A percentile compares a stretch with the other conserved stretches of the same genome.
Evolutionary conservation across 2,888 invertebrate species (phyloP).

Genomic region (Parnassius smintheus): DNA sequence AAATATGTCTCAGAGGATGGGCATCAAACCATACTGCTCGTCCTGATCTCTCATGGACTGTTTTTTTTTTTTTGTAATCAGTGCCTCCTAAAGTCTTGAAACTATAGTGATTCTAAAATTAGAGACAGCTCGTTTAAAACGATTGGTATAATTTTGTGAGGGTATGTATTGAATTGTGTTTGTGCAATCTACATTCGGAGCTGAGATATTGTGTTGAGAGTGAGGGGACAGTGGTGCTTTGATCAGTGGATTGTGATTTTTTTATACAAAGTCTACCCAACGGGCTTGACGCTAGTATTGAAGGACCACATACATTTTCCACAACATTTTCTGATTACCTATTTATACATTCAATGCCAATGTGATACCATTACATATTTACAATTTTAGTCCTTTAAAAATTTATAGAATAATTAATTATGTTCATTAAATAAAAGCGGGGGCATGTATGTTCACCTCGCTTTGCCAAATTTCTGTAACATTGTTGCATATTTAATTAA

Average conservation of each 20-base stretch:
- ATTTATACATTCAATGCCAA: constrained; percentile 36
- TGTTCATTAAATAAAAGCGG: constrained; percentile 50
- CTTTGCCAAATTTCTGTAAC: constrained; percentile 65
- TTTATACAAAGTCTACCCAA: constrained; percentile 38
- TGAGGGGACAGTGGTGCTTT: constrained; percentile 7
- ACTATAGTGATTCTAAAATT: not conserved
- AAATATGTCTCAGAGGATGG: constrained; percentile 24
- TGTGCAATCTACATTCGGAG: not conserved
- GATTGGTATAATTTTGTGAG: not conserved
- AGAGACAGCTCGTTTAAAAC: not conserved
- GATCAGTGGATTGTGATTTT: constrained; percentile 35
- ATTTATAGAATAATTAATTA: constrained; percentile 44
- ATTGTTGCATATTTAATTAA: constrained; percentile 58
- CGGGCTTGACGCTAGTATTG: constrained; percentile 31
- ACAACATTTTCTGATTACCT: constrained; percentile 48
- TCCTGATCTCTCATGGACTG: not conserved
- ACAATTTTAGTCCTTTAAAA: constrained; percentile 38
- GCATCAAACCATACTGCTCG: not conserved
- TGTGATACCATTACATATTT: constrained; percentile 43
- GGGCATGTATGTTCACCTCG: constrained; percentile 50
- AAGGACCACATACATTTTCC: constrained; percentile 44
- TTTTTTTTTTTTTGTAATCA: constrained; percentile 2
- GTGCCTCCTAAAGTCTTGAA: not conserved
- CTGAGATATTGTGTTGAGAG: not conserved
- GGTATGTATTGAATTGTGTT: not conserved